Percentiles rank a stretch among this genome's conserved stretches.
phyloP scores from a whole-genome alignment of 2,797 vertebrate genomes.

The Hybognathus amarus region DNA sequence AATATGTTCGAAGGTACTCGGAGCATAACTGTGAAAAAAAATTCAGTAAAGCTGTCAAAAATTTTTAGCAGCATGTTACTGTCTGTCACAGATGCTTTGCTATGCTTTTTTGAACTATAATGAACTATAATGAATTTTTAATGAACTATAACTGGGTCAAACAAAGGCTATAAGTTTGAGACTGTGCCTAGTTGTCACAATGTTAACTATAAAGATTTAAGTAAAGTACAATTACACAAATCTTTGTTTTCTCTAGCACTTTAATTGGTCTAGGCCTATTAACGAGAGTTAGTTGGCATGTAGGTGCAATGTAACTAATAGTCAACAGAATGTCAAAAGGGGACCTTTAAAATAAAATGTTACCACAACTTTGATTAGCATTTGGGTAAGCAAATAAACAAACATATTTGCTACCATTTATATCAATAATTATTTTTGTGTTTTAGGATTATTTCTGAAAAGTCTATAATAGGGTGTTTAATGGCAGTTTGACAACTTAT shows the following conservation, averaged over 20 bases:
- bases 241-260: background rate
- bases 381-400: background rate
- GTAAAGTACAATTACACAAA: background rate
- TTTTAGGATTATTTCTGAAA: background rate
- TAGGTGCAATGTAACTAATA: background rate
- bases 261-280: background rate
- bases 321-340: background rate
- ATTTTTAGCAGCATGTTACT: constrained; percentile 13
- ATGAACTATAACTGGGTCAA: constrained; percentile 11
- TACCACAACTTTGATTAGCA: background rate
- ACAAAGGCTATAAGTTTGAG: constrained; percentile 1
- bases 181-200: background rate
- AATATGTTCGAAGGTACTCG: constrained; percentile 46
- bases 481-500: background rate
- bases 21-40: constrained; percentile 14
- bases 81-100: background rate
- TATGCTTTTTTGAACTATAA: background rate
- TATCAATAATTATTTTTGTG: background rate
- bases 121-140: no score
- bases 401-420: background rate
- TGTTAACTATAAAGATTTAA: background rate
- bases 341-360: background rate
- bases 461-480: background rate
- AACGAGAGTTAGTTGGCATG: no score
- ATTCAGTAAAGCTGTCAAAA: constrained; percentile 29